phyloP scores from a whole-genome alignment of 2,888 invertebrate species.

The Physocephala rufipes region DNA sequence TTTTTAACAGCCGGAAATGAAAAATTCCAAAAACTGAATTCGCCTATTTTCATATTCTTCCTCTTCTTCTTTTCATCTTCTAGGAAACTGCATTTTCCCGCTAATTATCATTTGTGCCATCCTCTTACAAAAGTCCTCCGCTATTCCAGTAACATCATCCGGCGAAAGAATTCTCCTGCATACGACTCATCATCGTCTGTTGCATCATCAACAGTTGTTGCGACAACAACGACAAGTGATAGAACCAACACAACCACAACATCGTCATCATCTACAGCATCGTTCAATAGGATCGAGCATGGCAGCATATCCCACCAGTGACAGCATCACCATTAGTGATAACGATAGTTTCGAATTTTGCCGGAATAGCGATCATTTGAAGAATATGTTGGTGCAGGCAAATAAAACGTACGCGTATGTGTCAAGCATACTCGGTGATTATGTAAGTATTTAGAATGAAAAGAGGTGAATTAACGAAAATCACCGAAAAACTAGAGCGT shows the following conservation, averaged over 20 bases:
- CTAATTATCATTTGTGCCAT: slow-evolving; percentile 47
- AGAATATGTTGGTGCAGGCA: slow-evolving; percentile 38
- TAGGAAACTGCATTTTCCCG: slow-evolving; percentile 45
- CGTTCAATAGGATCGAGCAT: slow-evolving; percentile 46
- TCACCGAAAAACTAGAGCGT: too few relatives aligned
- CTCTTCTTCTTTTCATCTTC: slow-evolving; percentile 23
- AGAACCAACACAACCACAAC: slow-evolving; percentile 7
- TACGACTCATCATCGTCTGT: slow-evolving; percentile 43
- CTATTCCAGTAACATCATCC: slow-evolving; percentile 40
- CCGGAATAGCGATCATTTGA: slow-evolving; percentile 17
- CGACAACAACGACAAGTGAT: slow-evolving; percentile 38
- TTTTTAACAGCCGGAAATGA: too few relatives aligned
- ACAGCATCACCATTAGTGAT: slow-evolving; percentile 14
- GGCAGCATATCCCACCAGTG: slow-evolving; percentile 14
- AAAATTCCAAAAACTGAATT: too few relatives aligned
- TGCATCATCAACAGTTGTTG: slow-evolving; percentile 44
- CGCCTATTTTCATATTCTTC: background rate
- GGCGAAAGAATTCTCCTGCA: slow-evolving; percentile 45
- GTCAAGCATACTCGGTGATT: slow-evolving; percentile 33
- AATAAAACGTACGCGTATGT: slow-evolving; percentile 37
- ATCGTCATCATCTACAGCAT: slow-evolving; percentile 53
- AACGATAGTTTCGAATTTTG: slow-evolving; percentile 24
- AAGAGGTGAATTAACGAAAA: background rate
- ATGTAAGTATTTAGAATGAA: slow-evolving; percentile 44
- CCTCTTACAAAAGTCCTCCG: slow-evolving; percentile 38